Evolutionary conservation across 30 jellyfish, hydroid and myxozoan genomes (phyloP), one percentile per base, ranked within the genome.

Genomic region (Sanderia malayensis): DNA sequence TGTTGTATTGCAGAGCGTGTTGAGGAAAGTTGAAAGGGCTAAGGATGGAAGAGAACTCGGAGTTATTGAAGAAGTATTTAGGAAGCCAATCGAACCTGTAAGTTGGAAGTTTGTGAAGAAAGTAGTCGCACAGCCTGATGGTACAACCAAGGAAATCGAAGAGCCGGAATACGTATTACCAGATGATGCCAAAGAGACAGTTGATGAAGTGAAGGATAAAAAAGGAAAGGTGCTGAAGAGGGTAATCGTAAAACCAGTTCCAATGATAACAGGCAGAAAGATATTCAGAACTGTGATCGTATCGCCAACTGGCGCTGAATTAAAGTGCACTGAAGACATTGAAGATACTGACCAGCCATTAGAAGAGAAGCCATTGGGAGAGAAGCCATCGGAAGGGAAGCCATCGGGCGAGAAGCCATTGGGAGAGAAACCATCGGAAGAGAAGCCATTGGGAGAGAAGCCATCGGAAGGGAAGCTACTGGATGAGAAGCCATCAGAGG

Each of bases 141-240:
- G 95, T 26, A 45, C 66, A 24, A 80, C 67, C 62, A 58, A 18
- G 9, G 83, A 71, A 11, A 74, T 80, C 13, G 95, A 80, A 57
- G 92, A 80, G 76, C 95, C 97, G 28, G 86, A 80, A 30, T 80
- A 88, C 67, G 93, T 81, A 49, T 13, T 88, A 88, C 95, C 95
- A 0, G 89, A 31, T 27, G 84, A 58, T 23, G 76, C 90, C 29
- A 58, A 52, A 47, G 88, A 82, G 31, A n/a, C 87, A 1, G 86
- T 81, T 15, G 95, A 88, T 30, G 97, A 80, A 32, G 87, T 53
- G 46, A 74, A 53, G 60, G 93, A 88, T 58, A 68, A 55, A 29
- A 78, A 45, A 7, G 97, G 95, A 15, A 62, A 44, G 53, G 93
- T 88, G 18, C 29, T 72, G 4, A 81, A 83, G 63, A 73, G 64